Evolutionary conservation across 2,113 vertebrate genomes (phyloP), one percentile per base, ranked within the genome.

Genomic region (Sebastes schlegelii): DNA sequence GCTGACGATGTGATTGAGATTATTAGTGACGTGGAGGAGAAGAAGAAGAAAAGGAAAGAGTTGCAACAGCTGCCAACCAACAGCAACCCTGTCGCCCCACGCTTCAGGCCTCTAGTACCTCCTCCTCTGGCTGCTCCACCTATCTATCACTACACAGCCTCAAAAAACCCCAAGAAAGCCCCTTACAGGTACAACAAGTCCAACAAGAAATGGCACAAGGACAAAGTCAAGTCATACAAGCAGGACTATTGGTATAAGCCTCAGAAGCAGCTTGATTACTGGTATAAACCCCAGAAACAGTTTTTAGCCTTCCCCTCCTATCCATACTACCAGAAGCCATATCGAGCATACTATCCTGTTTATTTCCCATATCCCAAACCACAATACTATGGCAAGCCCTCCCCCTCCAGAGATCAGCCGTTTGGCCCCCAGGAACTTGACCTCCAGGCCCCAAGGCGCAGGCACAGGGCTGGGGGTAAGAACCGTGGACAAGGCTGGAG

Each of bases 1-100:
- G 97, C 97, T 0, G 97, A 98, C 34, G 97, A 98, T 3, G 97
- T 98, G 51, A 95, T 98, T 4, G 97, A 97, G 93, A 97, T 98
- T 70, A 97, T 98, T 61, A 97, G 95, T 14, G 96, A 98, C 40
- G 97, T 98, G 43, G 96, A 98, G 90, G 96, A 97, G 92, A 97
- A 97, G 81, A 97, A 96, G 92, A 96, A 97, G 92, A 96, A 95
- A 87, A 91, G 93, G 76, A 96, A 96, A 93, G 94, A 95, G 86
- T 92, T 95, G 90, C 91, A 92, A 62, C 93, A 94, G 89, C 93
- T 91, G 71, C 89, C 92, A 3, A 79, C 67, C 23, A 88, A 84
- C 60, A 79, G 40, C 68, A 92, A 92, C 21, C 89, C 92, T 0
- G 65, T 79, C 40, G 80, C 8, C 48, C 90, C 96, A 7, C 90